Base-by-base conservation (phyloP, 2,888 invertebrate species). In the Apocheima hispidaria region DNA sequence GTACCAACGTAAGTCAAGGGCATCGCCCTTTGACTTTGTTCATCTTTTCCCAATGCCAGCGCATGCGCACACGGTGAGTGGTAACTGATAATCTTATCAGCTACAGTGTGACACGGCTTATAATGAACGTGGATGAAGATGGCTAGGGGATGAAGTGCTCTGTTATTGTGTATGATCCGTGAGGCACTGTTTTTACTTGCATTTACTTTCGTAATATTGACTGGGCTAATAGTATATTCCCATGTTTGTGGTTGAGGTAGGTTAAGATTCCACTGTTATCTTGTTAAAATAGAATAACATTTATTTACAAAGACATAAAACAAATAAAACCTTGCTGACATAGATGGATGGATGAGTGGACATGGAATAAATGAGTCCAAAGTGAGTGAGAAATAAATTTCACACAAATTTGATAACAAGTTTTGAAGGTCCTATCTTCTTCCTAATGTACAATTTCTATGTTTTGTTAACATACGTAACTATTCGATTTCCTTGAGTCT, bases 241-340 rank as follows among this genome's bases (percentile, higher is more conserved):
- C 21, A 33, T 41, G 21, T 40, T 33, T 21, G 12, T 10, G n/a
- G 55, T 56, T 54, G 46, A 51, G 36, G 40, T 18, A 57, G 33
- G 40, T 41, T 56, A 3, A 44, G 28, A 43, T 43, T 43, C 26
- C 49, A 49, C 12, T 23, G 41, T 35, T 49, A 48, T 44, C 84
- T 86, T 85, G n/a, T 44, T 4, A 44, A 44, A 28, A 28, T 44
- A 44, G 20, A 23, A 21, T 20, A 2, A 2, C 41, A 12, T 21
- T 36, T 36, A 36, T 36, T 36, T 36, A 36, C 16, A 2, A n/a
- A 41, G 21, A 41, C n/a, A 4, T 20, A 12, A 41, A 21, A 41
- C 5, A 7, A n/a, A n/a, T n/a, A 43, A 14, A 21, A 43, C 23
- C 23, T 43, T 23, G 23, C 23, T 43, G 41, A 23, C 41, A n/a